Base-by-base conservation (phyloP, 2,797 vertebrate genomes). In the Microcaecilia unicolor region DNA sequence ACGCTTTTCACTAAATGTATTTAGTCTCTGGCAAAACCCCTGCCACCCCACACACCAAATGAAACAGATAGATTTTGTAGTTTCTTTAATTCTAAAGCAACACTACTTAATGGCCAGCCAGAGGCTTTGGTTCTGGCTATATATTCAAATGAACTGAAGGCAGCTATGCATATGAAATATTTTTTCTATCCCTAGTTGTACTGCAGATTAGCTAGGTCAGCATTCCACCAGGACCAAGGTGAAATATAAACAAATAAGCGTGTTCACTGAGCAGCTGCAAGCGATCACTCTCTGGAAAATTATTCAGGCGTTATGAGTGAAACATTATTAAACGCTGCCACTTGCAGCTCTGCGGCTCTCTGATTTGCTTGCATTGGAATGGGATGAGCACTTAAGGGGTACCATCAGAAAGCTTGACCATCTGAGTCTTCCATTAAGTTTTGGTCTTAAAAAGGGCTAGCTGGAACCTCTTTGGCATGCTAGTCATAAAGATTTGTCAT, bases 401-500 rank as follows among this genome's bases (percentile, higher is more conserved):
- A 71, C 68, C 61, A 56, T 37, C 45, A 17, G 55, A 69, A 40
- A 63, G 62, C 60, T 24, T 27, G 44, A 53, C 61, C 71, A 64
- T 66, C 51, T 70, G 76, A 61, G 48, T 33, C 67, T 73, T 73
- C 74, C 72, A 81, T 78, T 77, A 80, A 64, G 67, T 68, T 74
- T 82, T 41, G 46, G 48, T 72, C 63, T 73, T 64, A 52, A 62
- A 78, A 71, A 61, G 61, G 52, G 64, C 66, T 50, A 71, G 67
- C 54, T 55, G 64, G 62, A 74, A 71, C 56, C 50, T 68, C 46
- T 61, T 50, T 40, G 70, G 68, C 59, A 55, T 64, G 65, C 68
- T 39, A 66, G 74, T 67, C 65, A 70, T 69, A n/a, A 74, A 66
- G 64, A 45, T 71, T 68, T 78, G 77, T 83, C 74, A 72, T 74